A percentile compares a stretch with the other conserved stretches of the same genome.
Conservation (phyloP, 2,888 invertebrate genomes). For the Pristionchus entomophagus region DNA sequence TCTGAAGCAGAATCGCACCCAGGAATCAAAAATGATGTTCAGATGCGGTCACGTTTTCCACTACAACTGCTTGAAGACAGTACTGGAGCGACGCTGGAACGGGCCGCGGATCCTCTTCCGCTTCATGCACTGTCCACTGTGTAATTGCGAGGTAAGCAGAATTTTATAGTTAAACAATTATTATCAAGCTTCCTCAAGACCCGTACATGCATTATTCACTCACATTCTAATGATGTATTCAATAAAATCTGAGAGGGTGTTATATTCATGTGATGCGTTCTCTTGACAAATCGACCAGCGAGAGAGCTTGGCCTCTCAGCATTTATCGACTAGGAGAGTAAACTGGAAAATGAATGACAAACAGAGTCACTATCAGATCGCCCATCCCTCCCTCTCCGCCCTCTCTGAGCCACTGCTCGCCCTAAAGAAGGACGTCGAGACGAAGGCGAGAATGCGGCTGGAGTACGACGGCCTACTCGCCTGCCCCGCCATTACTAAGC, state of each 20-base stretch:
- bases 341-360: background rate
- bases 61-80: constrained; percentile 83
- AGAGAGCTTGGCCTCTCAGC: too few relatives aligned
- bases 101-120: constrained; percentile 96
- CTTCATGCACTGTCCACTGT: constrained; percentile 95
- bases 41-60: constrained; percentile 97
- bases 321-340: background rate
- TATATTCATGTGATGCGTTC: background rate
- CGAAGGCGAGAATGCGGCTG: constrained; percentile 94
- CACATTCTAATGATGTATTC: background rate
- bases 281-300: too few relatives aligned
- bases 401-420: constrained; percentile 77
- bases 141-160: constrained; percentile 81
- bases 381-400: constrained; percentile 23
- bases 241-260: background rate
- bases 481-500: constrained; percentile 78
- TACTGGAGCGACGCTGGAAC: constrained; percentile 85
- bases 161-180: background rate
- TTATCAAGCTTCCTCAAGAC: too few relatives aligned
- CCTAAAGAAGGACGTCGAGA: constrained; percentile 89
- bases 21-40: constrained; percentile 76
- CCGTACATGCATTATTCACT: too few relatives aligned
- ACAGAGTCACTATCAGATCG: background rate
- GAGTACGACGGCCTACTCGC: constrained; percentile 94
- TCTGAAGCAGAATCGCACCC: background rate